These are phyloP conservation scores for Drosophila micromelanica DNA, from an alignment of 1,140 invertebrate species.

Conservation along the genomic window DNA sequence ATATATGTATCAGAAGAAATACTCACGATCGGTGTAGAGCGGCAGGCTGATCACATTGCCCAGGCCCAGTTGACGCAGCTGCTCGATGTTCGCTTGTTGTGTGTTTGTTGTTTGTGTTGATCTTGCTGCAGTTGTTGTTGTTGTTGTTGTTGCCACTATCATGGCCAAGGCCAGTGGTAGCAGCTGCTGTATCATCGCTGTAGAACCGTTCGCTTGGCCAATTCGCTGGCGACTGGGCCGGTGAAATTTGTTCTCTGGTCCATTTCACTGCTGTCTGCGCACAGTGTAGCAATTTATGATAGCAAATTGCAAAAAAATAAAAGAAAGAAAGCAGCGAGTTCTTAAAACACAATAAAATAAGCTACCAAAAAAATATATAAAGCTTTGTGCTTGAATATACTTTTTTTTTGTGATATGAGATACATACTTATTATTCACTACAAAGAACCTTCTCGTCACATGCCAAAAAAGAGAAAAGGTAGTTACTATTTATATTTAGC, in stretches of 20 bases:
- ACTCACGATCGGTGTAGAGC: constrained; percentile 65
- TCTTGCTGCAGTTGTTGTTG: not conserved
- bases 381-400: too few relatives aligned
- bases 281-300: constrained; percentile 36
- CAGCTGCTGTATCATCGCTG: constrained; percentile 23
- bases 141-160: not conserved
- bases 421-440: too few relatives aligned
- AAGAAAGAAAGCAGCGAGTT: too few relatives aligned
- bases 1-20: too few relatives aligned
- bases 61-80: constrained; percentile 45
- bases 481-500: too few relatives aligned
- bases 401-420: too few relatives aligned
- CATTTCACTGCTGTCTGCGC: constrained; percentile 30
- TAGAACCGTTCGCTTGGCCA: constrained; percentile 37
- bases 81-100: constrained; percentile 16
- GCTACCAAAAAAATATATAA: too few relatives aligned
- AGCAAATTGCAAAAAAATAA: not conserved
- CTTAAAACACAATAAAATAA: too few relatives aligned
- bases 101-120: not conserved
- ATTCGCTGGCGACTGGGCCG: constrained; percentile 30
- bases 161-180: constrained; percentile 14
- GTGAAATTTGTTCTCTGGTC: constrained; percentile 29
- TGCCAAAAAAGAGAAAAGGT: too few relatives aligned
- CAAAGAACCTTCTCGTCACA: too few relatives aligned
- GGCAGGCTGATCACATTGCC: constrained; percentile 65